Base-by-base conservation (phyloP, 2,888 invertebrate genomes). In the Noctuana brunneofusca region DNA sequence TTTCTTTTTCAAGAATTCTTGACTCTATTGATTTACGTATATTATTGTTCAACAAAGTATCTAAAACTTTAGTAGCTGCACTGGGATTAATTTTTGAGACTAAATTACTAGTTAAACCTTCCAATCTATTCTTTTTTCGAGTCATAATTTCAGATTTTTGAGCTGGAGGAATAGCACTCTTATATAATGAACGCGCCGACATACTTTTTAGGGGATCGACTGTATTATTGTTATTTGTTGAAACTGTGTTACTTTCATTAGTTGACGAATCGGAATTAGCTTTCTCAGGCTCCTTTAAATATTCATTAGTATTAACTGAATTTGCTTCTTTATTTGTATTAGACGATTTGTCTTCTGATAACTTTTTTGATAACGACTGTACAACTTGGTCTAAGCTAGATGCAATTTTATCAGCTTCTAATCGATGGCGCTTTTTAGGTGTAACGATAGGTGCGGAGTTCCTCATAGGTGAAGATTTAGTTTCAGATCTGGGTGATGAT, bases 351-450 rank as follows among this genome's bases (percentile, higher is more conserved):
- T 91, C 90, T 65, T 91, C 89, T 2, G 88, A 83, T 64, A 92
- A 65, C 66, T 92, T 92, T 72, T 91, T 92, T 9, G 92, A 90
- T 49, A 92, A 73, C 6, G 90, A 88, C 69, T 90, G 91, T 3
- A 92, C 92, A 1, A 92, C 92, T 72, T 86, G 84, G 73, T 92
- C 90, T 64, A 92, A 79, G 63, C 81, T 87, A 54, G 83, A 76
- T 46, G 86, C 77, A 38, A 80, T 84, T 70, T 88, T 90, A 43
- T 93, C 93, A 22, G 93, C 90, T 83, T 95, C 95, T 56, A 95
- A 74, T 66, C 95, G 86, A 74, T 95, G 95, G 0, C 95, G 90
- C 74, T 96, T 96, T 74, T 96, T 96, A 0, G 96, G 95, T 0
- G 96, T 95, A 0, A 95, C 94, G 20, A 91, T 90, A 20, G 91